Conservation (phyloP, 1,140 invertebrate genomes). For the Drosophila grimshawi region DNA sequence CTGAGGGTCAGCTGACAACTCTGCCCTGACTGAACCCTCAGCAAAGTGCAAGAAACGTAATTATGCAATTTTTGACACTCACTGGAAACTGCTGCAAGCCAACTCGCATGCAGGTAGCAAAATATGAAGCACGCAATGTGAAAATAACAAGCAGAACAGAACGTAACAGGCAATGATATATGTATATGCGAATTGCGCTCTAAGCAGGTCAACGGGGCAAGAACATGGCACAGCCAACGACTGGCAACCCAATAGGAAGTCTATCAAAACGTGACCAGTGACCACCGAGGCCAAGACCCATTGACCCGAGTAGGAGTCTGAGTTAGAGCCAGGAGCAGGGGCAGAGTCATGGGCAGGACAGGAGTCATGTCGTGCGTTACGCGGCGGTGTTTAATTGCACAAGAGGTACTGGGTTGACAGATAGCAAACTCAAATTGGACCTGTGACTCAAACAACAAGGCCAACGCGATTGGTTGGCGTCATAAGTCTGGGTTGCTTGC, state of each 20-base stretch:
- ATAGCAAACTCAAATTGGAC: constrained; percentile 40
- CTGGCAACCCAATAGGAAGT: constrained; percentile 64
- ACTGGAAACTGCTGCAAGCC: constrained; percentile 47
- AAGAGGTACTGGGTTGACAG: constrained; percentile 40
- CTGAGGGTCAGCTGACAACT: constrained; percentile 28
- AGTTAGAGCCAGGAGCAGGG: constrained; percentile 1
- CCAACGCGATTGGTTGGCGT: constrained; percentile 46
- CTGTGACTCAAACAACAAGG: not conserved
- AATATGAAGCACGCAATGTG: constrained; percentile 67
- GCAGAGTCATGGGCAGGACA: constrained; percentile 11
- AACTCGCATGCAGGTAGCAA: constrained; percentile 70
- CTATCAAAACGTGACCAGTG: constrained; percentile 38
- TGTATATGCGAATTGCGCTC: constrained; percentile 51
- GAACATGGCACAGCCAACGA: constrained; percentile 14
- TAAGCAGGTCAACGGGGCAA: constrained; percentile 66
- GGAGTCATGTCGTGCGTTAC: constrained; percentile 72
- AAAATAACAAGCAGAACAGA: constrained; percentile 49
- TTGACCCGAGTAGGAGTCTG: constrained; percentile 30
- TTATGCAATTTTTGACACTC: constrained; percentile 79
- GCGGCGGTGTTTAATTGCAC: constrained; percentile 65
- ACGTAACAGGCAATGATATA: constrained; percentile 61
- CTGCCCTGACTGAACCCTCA: constrained; percentile 29
- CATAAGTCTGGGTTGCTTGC: constrained; percentile 67
- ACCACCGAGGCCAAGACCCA: constrained; percentile 35
- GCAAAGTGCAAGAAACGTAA: constrained; percentile 57